phyloP scores from a whole-genome alignment of 2,888 invertebrate genomes.

The Mythimna lalbum region DNA sequence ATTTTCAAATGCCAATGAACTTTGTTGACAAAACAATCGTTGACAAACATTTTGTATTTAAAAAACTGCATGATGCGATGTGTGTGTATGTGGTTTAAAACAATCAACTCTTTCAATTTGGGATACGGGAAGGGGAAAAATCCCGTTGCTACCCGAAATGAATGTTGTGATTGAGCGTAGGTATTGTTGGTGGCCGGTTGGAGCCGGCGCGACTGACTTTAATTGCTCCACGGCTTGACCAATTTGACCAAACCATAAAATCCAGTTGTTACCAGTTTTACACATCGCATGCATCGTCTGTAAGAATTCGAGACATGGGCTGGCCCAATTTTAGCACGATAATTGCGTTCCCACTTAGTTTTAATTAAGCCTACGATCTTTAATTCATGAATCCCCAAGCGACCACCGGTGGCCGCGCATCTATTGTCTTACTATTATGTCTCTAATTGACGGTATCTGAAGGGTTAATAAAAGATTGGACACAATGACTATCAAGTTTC shows the following conservation, averaged over 20 bases:
- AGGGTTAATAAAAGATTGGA: constrained; percentile 61
- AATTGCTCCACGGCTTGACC: constrained; percentile 67
- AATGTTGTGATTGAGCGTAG: constrained; percentile 9
- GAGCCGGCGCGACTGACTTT: constrained; percentile 15
- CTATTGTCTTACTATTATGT: no score
- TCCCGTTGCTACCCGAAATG: neutral
- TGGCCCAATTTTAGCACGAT: constrained; percentile 68
- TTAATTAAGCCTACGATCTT: constrained; percentile 72
- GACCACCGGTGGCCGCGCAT: no score
- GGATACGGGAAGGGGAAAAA: neutral
- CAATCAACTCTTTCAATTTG: neutral
- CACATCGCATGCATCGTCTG: constrained; percentile 48
- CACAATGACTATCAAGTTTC: constrained; percentile 54
- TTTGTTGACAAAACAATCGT: neutral
- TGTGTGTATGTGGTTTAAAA: no score
- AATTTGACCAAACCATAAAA: constrained; percentile 67
- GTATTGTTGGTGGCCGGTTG: neutral
- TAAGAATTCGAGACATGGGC: constrained; percentile 66
- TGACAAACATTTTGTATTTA: neutral
- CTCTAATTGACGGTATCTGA: no score
- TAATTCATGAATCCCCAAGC: no score
- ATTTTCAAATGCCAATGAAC: constrained; percentile 37
- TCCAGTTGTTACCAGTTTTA: constrained; percentile 73
- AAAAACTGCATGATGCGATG: neutral
- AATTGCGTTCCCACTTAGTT: constrained; percentile 72